Conservation (phyloP, 2,113 vertebrate species). For the Theristicus caerulescens region DNA sequence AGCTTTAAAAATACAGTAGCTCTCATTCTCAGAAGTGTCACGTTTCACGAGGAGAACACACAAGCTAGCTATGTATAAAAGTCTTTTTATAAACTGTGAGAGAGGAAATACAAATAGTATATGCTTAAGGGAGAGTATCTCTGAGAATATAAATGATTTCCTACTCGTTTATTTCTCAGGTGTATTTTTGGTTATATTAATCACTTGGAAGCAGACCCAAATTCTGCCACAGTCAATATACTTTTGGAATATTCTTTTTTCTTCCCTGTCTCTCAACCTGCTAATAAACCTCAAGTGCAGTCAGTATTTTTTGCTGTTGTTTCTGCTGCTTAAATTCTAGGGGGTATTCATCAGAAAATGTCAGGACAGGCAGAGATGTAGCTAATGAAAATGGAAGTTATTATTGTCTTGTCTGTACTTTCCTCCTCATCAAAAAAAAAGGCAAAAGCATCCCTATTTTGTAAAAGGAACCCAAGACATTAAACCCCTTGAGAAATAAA, state of each 20-base stretch:
- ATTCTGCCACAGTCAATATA: neutral
- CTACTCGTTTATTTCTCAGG: neutral
- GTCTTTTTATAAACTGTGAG: neutral
- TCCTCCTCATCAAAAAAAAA: neutral
- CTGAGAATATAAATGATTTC: neutral
- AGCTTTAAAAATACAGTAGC: neutral
- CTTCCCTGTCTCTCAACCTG: neutral
- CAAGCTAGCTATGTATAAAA: neutral
- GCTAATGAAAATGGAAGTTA: constrained; percentile 17
- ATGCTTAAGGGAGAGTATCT: neutral
- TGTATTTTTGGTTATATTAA: neutral
- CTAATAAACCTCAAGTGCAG: neutral
- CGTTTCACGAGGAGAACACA: neutral
- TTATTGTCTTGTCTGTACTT: neutral
- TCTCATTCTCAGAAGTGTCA: neutral
- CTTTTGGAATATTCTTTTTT: neutral
- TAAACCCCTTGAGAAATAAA: neutral
- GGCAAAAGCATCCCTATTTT: neutral
- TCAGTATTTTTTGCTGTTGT: neutral
- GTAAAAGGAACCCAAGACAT: neutral
- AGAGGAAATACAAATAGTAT: neutral
- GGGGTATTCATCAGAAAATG: neutral
- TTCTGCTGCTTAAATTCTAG: neutral
- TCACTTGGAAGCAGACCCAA: neutral
- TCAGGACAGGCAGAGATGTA: neutral